Percentiles rank a stretch among this genome's conserved stretches.
Evolutionary conservation across 2,113 vertebrate species (phyloP).

Genomic region (Trematocara nigrifrons): DNA sequence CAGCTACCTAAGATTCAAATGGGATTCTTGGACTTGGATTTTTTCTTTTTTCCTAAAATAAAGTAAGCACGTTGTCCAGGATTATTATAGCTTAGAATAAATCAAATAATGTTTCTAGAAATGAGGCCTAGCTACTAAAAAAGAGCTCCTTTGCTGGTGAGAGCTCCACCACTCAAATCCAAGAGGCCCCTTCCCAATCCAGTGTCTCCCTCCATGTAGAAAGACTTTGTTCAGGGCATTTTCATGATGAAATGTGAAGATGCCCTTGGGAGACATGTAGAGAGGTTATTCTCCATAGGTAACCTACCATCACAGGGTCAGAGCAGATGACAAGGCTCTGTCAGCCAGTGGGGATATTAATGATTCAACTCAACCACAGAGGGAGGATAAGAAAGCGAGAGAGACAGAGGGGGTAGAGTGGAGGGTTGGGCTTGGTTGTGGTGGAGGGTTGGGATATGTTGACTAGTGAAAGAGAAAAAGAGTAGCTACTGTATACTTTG

Average conservation of each 20-base stretch:
- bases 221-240: constrained; percentile 47
- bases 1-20: neutral
- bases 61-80: neutral
- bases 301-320: constrained; percentile 62
- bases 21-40: neutral
- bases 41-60: neutral
- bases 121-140: neutral
- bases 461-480: neutral
- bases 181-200: constrained; percentile 5
- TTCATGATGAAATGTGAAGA: constrained; percentile 62
- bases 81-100: neutral
- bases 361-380: constrained; percentile 47
- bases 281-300: constrained; percentile 60
- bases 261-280: constrained; percentile 61
- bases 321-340: constrained; percentile 62
- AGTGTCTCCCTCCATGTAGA: constrained; percentile 3
- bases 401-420: neutral
- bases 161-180: neutral
- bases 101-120: neutral
- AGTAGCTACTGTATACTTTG: neutral
- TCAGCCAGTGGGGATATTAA: constrained; percentile 64
- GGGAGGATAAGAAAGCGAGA: constrained; percentile 15
- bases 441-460: neutral
- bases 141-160: neutral
- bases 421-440: neutral